phyloP scores from a whole-genome alignment of 2,113 vertebrate species.

The Atherinomorus stipes region DNA sequence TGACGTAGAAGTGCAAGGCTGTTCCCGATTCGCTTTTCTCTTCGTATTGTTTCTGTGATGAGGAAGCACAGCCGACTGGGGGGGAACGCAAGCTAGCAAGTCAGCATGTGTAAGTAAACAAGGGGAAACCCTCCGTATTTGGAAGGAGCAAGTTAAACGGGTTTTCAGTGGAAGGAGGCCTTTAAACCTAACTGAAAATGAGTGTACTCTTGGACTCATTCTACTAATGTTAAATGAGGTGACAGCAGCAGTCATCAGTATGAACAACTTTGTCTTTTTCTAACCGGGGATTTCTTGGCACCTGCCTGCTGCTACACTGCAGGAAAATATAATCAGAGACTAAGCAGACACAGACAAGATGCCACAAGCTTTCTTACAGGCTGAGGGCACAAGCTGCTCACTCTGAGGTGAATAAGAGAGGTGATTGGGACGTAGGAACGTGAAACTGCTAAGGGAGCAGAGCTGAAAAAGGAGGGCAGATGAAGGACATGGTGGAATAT shows the following conservation, averaged over 20 bases:
- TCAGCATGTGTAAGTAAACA: too few relatives aligned
- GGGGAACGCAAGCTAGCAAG: too few relatives aligned
- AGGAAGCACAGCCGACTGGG: too few relatives aligned
- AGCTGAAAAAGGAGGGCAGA: not conserved
- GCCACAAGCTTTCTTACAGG: slow-evolving; percentile 35
- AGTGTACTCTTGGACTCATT: not conserved
- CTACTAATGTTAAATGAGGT: slow-evolving; percentile 14
- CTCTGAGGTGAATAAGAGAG: slow-evolving; percentile 42
- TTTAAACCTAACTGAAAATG: slow-evolving; percentile 31
- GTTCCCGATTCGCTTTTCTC: too few relatives aligned
- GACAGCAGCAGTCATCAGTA: slow-evolving; percentile 49
- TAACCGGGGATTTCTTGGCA: slow-evolving; percentile 34
- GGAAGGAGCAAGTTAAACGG: too few relatives aligned
- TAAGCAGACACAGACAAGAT: slow-evolving; percentile 32
- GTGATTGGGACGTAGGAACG: slow-evolving; percentile 1
- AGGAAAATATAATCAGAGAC: slow-evolving; percentile 50
- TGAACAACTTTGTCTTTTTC: not conserved
- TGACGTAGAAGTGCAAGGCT: too few relatives aligned
- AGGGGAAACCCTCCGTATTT: too few relatives aligned
- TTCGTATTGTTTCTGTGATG: too few relatives aligned
- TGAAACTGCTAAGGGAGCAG: not conserved
- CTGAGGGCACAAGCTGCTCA: slow-evolving; percentile 40
- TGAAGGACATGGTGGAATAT: slow-evolving; percentile 19
- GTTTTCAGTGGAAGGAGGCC: too few relatives aligned
- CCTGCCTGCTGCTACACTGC: slow-evolving; percentile 19